Evolutionary conservation across 1,140 invertebrate species (phyloP).

Genomic region (Trinorchestia longiramus): DNA sequence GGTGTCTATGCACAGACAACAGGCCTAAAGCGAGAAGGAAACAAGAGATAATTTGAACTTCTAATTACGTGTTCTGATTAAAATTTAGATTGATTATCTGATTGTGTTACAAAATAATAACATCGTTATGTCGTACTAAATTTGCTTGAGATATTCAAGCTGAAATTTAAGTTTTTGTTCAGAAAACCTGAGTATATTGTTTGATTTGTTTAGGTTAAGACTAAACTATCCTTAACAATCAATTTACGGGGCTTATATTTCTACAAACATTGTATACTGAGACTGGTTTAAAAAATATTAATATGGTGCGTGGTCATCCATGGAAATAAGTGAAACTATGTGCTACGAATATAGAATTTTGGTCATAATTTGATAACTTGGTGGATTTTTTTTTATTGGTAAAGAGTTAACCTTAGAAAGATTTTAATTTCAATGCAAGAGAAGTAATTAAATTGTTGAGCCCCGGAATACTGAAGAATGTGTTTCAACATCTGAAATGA

Average conservation of each 20-base stretch:
- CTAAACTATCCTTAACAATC: not conserved
- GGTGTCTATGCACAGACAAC: not conserved
- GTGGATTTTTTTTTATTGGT: not conserved
- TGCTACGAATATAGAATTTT: no score
- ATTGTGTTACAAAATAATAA: no score
- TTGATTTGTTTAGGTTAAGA: not conserved
- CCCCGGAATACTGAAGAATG: no score
- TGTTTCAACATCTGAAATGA: no score
- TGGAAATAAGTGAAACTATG: no score
- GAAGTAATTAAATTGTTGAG: no score
- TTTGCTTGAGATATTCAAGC: not conserved
- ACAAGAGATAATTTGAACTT: not conserved
- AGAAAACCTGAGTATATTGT: not conserved
- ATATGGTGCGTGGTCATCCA: not conserved
- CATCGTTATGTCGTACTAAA: no score
- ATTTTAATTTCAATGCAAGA: not conserved
- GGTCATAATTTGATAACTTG: not conserved
- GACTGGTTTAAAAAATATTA: not conserved
- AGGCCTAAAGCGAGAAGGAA: not conserved
- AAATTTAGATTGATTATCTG: not conserved
- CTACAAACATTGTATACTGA: not conserved
- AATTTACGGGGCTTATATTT: not conserved
- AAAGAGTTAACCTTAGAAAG: not conserved
- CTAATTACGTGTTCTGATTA: not conserved
- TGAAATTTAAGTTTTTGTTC: not conserved